These are phyloP conservation scores for Anabacerthia variegaticeps DNA, from an alignment of 2,797 vertebrate genomes.

Conservation along the genomic window DNA sequence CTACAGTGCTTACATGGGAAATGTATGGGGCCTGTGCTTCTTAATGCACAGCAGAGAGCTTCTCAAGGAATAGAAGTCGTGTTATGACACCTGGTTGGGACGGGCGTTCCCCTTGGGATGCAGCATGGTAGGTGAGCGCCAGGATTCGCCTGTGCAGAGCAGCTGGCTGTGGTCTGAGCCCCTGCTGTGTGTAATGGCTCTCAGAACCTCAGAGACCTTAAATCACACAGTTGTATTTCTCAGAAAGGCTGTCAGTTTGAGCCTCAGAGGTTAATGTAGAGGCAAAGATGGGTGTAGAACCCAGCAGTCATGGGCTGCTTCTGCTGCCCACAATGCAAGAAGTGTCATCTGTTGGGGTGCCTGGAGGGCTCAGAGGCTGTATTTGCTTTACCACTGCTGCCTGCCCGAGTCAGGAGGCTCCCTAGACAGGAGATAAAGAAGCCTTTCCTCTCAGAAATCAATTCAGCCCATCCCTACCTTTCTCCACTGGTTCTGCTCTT, in stretches of 20 bases:
- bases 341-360: rapidly evolving
- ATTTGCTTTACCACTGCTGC: neutral
- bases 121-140: neutral
- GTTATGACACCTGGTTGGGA: neutral
- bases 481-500: neutral
- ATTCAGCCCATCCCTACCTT: rapidly evolving
- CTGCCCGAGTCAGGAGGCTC: rapidly evolving
- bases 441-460: neutral
- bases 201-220: neutral
- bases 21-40: neutral
- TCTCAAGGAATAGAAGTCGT: neutral
- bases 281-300: neutral
- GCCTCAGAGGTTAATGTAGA: neutral
- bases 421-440: neutral
- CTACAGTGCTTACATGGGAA: neutral
- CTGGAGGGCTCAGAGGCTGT: neutral
- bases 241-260: neutral
- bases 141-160: neutral
- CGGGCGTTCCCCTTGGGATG: rapidly evolving
- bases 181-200: neutral
- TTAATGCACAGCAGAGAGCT: neutral
- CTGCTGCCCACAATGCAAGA: rapidly evolving
- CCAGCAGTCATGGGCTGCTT: neutral
- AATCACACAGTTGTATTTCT: neutral
- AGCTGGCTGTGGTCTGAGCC: neutral